These are phyloP conservation scores for Sesia bembeciformis DNA, from an alignment of 2,888 invertebrate genomes.

Conservation along the genomic window DNA sequence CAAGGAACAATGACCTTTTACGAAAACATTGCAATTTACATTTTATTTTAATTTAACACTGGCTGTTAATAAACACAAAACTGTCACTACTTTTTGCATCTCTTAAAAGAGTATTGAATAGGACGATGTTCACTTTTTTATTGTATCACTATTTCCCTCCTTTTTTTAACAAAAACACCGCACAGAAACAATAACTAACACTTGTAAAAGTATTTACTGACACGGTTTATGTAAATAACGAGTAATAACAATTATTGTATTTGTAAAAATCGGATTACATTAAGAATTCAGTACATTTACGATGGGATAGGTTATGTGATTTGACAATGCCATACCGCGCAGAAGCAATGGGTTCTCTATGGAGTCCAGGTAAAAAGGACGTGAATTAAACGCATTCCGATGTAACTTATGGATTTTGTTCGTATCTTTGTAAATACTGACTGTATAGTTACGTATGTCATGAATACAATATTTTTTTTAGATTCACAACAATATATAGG, in stretches of 20 bases:
- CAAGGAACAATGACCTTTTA: conserved; percentile 50
- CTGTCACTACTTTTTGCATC: too few relatives aligned
- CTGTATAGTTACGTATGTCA: neutral
- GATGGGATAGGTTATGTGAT: conserved; percentile 47
- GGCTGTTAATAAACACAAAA: too few relatives aligned
- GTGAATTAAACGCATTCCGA: conserved; percentile 13
- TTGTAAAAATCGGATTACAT: conserved; percentile 16
- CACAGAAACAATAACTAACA: conserved; percentile 3
- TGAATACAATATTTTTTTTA: neutral
- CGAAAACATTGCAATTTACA: conserved; percentile 5
- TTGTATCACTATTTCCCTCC: neutral
- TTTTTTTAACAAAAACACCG: conserved; percentile 14
- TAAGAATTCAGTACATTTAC: conserved; percentile 28
- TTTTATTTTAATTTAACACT: too few relatives aligned
- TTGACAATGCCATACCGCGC: conserved; percentile 54
- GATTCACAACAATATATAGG: neutral
- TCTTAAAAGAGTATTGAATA: neutral
- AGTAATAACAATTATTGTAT: neutral
- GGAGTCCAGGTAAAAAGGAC: conserved; percentile 26
- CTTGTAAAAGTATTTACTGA: neutral
- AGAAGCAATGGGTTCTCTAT: conserved; percentile 36
- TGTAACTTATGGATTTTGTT: neutral
- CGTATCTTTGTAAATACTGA: neutral
- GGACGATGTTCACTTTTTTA: neutral
- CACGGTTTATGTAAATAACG: neutral